A percentile compares a stretch with the other conserved stretches of the same genome.
phyloP scores from a whole-genome alignment of 1,140 invertebrate species.

The Bombus waltoni region DNA sequence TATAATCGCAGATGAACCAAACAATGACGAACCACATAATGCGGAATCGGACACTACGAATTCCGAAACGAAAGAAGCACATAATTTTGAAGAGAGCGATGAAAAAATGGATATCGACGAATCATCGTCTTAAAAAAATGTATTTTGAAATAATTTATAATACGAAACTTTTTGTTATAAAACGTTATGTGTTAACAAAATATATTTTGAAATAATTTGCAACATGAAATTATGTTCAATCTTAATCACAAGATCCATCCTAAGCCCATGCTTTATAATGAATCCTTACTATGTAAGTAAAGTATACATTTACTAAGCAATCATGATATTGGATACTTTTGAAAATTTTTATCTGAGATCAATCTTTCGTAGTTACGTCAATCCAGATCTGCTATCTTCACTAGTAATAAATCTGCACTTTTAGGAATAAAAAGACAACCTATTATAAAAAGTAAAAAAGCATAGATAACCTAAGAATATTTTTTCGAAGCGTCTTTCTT shows the following conservation, averaged over 20 bases:
- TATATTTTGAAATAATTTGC: slow-evolving; percentile 17
- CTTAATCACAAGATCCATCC: neutral
- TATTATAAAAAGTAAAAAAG: neutral
- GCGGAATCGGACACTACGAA: neutral
- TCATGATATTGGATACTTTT: too few relatives aligned
- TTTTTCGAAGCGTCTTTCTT: neutral
- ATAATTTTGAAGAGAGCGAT: slow-evolving; percentile 40
- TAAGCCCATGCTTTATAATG: neutral
- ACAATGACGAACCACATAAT: neutral
- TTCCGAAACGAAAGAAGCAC: slow-evolving; percentile 30
- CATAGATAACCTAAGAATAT: neutral
- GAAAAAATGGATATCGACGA: slow-evolving; percentile 72
- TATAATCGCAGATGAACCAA: neutral
- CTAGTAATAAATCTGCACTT: neutral
- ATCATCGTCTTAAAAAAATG: slow-evolving; percentile 16
- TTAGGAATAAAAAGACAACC: neutral
- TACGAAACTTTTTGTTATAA: neutral
- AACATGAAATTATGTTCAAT: slow-evolving; percentile 23
- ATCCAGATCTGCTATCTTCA: too few relatives aligned
- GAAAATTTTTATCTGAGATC: too few relatives aligned
- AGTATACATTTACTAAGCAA: too few relatives aligned
- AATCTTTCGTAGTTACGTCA: too few relatives aligned
- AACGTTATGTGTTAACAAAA: slow-evolving; percentile 12
- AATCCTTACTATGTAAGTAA: too few relatives aligned
- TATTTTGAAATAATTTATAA: neutral